These are phyloP conservation scores for Epizoanthus ramosus DNA, from an alignment of 92 coral and sea anemone genomes.

Conservation along the genomic window DNA sequence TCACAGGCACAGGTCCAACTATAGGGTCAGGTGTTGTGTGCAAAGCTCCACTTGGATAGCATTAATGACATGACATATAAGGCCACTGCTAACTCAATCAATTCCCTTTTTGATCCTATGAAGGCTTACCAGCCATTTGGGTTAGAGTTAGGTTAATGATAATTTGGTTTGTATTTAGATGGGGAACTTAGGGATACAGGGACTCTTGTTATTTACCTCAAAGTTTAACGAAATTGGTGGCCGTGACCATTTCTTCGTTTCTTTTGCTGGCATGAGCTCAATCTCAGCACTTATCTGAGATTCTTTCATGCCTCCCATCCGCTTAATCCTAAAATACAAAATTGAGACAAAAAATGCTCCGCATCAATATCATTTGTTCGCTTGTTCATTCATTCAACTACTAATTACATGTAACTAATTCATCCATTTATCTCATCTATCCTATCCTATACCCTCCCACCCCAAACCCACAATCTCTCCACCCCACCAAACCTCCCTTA, in stretches of 20 bases:
- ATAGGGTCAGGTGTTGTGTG: not conserved
- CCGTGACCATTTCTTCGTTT: conserved; percentile 97
- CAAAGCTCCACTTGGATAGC: not conserved
- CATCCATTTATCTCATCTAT: not conserved
- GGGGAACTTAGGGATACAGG: too few species aligned
- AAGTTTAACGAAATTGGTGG: conserved; percentile 99
- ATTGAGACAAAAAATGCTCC: not conserved
- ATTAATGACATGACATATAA: not conserved
- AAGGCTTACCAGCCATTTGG: not conserved
- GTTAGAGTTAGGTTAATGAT: too few species aligned
- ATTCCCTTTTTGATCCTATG: not conserved
- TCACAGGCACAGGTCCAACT: conserved; percentile 2
- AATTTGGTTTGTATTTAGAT: too few species aligned
- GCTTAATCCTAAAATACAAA: conserved; percentile 70
- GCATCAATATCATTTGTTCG: not conserved
- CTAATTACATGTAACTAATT: not conserved
- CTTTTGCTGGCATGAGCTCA: conserved; percentile 97
- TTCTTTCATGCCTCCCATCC: conserved; percentile 99
- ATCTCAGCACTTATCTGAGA: conserved; percentile 99
- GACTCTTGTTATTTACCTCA: conserved; percentile 71
- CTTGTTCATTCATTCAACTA: not conserved
- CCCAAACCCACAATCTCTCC: too few species aligned
- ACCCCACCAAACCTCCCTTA: too few species aligned
- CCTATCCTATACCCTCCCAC: too few species aligned
- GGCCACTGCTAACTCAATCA: not conserved